Base-by-base conservation (phyloP, 2,797 vertebrate species). In the Thamnophis elegans region DNA sequence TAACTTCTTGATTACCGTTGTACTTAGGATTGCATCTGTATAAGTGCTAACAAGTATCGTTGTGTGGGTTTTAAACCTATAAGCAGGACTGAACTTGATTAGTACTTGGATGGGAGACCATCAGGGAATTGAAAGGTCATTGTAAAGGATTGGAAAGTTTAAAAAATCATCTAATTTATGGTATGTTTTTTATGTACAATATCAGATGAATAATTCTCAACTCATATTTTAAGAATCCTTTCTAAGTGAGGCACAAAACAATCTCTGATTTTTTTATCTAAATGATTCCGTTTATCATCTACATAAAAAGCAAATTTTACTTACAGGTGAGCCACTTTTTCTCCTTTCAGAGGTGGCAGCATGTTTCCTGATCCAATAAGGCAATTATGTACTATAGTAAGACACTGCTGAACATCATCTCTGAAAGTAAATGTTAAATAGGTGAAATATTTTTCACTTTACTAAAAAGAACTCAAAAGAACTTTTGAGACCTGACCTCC, bases 331-430 rank as follows among this genome's bases (percentile, higher is more conserved):
- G 98, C 96, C 86, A 99, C 97, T 53, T 97, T 98, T 91, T 99
- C 98, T 98, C 99, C 99, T 97, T 98, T 98, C 92, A 99, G 96
- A 13, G 98, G 98, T 92, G 99, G 98, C 95, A 99, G 97, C 96
- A 99, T 95, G 95, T 98, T 98, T 85, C 99, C 99, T 58, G 99
- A 99, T 96, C 99, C 99, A 92, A 99, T 98, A 92, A 99, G 97
- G 96, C 99, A 99, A 97, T 99, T 99, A 95, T 99, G 99, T 90
- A 99, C 97, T 36, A 99, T 98, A 88, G 98, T 98, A 95, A 99
- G 98, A 96, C 98, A 98, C 96, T 99, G 99, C 0, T 99, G 98
- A 95, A 99, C 98, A 93, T 99, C 99, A 97, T 99, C 99, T 97
- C 99, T 99, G 96, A 82, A 95, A 96, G 95, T 58, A 93, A 90